Evolutionary conservation across 92 coral and sea anemone species (phyloP).

Genomic region (Desmophyllum pertusum): DNA sequence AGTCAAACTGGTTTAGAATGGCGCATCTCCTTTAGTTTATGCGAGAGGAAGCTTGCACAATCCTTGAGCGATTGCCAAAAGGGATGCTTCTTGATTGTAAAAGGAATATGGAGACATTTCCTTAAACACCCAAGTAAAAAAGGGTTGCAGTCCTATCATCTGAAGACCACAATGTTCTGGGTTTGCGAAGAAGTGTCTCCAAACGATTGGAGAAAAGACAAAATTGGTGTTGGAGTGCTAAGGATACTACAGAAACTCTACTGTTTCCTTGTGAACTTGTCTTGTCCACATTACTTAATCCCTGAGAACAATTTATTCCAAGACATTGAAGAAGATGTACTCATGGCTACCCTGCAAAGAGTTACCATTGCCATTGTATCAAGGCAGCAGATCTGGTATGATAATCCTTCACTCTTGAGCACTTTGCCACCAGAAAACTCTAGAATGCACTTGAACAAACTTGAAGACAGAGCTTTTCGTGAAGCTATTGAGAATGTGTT

Average conservation of each 20-base stretch:
- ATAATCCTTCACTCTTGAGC: constrained; percentile 50
- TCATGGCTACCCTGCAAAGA: constrained; percentile 38
- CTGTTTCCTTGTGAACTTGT: constrained; percentile 41
- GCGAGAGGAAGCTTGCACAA: constrained; percentile 49
- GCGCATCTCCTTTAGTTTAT: constrained; percentile 49
- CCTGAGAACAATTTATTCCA: constrained; percentile 42
- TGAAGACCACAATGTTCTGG: constrained; percentile 49
- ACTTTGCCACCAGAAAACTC: constrained; percentile 40
- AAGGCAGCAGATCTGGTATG: constrained; percentile 51
- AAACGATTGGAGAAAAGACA: constrained; percentile 36
- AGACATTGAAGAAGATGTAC: constrained; percentile 41
- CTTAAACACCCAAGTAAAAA: constrained; percentile 47
- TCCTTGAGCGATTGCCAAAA: constrained; percentile 40
- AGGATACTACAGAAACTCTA: constrained; percentile 44
- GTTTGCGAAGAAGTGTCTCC: constrained; percentile 42
- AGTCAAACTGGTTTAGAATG: constrained; percentile 49
- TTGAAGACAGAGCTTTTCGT: constrained; percentile 44
- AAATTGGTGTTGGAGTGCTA: constrained; percentile 4
- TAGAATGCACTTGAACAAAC: constrained; percentile 27
- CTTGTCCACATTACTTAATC: constrained; percentile 40
- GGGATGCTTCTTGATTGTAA: constrained; percentile 45
- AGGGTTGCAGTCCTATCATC: constrained; percentile 50
- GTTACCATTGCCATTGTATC: constrained; percentile 34
- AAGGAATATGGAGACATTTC: constrained; percentile 49
- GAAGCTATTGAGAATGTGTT: constrained; percentile 30